phyloP scores from a whole-genome alignment of 2,797 vertebrate genomes.

The Choloepus didactylus region DNA sequence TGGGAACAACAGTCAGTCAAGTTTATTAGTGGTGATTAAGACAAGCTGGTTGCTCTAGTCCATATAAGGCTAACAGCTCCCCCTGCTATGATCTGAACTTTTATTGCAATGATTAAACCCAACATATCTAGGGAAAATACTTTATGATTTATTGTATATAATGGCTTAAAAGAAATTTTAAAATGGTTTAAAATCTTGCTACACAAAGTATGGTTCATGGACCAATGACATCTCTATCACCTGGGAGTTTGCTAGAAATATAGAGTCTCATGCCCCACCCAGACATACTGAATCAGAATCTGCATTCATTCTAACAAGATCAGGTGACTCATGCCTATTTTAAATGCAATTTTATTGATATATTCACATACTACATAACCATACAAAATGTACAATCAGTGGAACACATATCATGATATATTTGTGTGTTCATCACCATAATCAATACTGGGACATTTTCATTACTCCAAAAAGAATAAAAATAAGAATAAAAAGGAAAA shows the following conservation, averaged over 20 bases:
- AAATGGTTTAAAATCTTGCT: constrained; percentile 47
- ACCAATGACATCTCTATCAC: neutral
- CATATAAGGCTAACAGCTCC: constrained; percentile 21
- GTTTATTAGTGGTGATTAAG: constrained; percentile 70
- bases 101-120: constrained; percentile 46
- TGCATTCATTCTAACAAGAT: neutral
- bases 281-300: neutral
- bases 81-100: neutral
- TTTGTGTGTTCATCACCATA: no score
- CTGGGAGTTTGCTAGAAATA: neutral
- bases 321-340: neutral
- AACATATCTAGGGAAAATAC: constrained; percentile 11
- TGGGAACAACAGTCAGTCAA: constrained; percentile 64
- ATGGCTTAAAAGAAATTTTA: constrained; percentile 10
- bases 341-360: no score
- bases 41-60: constrained; percentile 17
- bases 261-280: neutral
- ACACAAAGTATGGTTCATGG: neutral
- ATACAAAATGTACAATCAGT: no score
- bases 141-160: constrained; percentile 29
- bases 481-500: no score
- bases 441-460: no score
- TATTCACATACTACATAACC: no score
- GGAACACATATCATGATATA: no score
- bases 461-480: no score